phyloP scores from a whole-genome alignment of 2,888 invertebrate genomes.

The Amblyjoppa proteus region DNA sequence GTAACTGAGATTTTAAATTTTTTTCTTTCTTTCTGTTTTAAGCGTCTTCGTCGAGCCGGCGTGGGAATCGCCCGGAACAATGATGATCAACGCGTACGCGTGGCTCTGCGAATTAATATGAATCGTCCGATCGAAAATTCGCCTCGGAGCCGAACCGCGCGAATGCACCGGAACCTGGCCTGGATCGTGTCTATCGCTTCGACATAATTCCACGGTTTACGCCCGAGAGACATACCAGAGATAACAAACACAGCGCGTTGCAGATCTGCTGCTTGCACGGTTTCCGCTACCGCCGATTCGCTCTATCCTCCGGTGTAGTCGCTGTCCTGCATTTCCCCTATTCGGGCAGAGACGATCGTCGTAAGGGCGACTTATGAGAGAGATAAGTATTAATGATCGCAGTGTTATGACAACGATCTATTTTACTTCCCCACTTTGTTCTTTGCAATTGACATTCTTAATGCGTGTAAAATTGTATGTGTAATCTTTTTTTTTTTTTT shows the following conservation, averaged over 20 bases:
- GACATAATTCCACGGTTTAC: conserved; percentile 79
- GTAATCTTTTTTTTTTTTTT: no score
- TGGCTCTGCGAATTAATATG: conserved; percentile 8
- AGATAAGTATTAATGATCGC: background rate
- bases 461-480: no score
- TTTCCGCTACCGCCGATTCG: conserved; percentile 26
- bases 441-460: background rate
- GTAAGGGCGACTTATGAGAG: background rate
- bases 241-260: conserved; percentile 78
- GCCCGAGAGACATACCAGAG: conserved; percentile 72
- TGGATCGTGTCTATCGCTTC: conserved; percentile 78
- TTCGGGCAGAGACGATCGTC: background rate
- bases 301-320: conserved; percentile 2
- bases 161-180: conserved; percentile 70
- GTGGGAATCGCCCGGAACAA: conserved; percentile 4
- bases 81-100: conserved; percentile 17
- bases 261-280: conserved; percentile 57
- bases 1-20: background rate
- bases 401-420: background rate
- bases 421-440: background rate
- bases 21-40: background rate
- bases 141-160: background rate
- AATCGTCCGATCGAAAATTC: conserved; percentile 50
- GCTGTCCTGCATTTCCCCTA: background rate
- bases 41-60: background rate